phyloP scores from a whole-genome alignment of 2,888 invertebrate genomes.

The Dasypolia templi region DNA sequence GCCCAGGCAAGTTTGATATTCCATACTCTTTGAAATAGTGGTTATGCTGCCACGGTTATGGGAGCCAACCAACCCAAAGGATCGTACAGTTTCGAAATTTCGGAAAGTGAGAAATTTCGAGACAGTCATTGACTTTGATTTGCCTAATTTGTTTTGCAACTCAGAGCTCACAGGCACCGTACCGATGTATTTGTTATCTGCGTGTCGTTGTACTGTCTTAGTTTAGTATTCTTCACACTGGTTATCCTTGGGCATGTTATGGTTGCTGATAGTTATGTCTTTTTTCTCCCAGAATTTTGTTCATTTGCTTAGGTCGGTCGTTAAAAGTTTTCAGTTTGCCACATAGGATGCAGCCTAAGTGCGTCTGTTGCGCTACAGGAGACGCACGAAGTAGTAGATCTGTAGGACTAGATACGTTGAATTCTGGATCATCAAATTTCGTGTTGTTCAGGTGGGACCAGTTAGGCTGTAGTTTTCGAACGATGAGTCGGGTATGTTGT shows the following conservation, averaged over 20 bases:
- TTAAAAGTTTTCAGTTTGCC: constrained; percentile 42
- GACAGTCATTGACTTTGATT: no score
- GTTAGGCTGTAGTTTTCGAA: constrained; percentile 6
- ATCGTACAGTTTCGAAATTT: no score
- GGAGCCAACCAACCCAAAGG: constrained; percentile 17
- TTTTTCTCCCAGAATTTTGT: no score
- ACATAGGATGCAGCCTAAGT: constrained; percentile 38
- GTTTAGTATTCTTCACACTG: no score
- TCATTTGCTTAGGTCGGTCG: no score
- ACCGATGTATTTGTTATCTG: no score
- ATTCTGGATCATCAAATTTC: constrained; percentile 17
- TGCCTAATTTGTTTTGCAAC: no score
- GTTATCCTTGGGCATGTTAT: no score
- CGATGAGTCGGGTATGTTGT: constrained; percentile 8
- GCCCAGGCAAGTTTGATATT: constrained; percentile 3
- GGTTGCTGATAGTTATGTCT: no score
- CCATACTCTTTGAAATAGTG: constrained; percentile 25
- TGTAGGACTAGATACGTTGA: neutral
- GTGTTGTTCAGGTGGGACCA: constrained; percentile 14
- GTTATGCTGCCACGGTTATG: constrained; percentile 4
- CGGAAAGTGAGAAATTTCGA: no score
- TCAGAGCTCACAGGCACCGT: no score
- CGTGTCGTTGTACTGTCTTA: no score
- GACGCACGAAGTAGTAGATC: constrained; percentile 16
- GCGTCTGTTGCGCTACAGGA: constrained; percentile 44